These are phyloP conservation scores for Caenorhabditis zanzibari DNA, from an alignment of 2,888 invertebrate genomes.

Conservation along the genomic window DNA sequence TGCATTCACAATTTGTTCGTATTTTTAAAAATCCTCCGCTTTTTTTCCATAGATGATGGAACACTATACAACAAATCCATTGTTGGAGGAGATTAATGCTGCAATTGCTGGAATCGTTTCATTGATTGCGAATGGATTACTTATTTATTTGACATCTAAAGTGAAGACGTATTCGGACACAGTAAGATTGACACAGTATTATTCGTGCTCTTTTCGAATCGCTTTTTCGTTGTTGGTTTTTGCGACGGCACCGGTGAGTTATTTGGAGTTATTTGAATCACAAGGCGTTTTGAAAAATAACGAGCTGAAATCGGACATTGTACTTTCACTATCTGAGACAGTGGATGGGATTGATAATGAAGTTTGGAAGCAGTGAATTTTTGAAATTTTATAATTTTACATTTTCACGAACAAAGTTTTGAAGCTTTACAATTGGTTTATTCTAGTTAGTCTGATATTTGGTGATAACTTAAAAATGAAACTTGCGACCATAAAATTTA, in stretches of 20 bases:
- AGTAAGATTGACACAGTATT: conserved; percentile 38
- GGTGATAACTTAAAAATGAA: too few species aligned
- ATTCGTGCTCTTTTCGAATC: conserved; percentile 37
- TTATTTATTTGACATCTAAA: conserved; percentile 39
- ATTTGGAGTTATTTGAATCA: too few species aligned
- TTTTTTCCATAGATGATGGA: conserved; percentile 27
- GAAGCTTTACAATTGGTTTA: too few species aligned
- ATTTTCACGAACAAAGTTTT: too few species aligned
- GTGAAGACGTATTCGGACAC: conserved; percentile 47
- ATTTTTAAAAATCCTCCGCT: neutral
- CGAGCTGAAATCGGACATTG: too few species aligned
- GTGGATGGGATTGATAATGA: too few species aligned
- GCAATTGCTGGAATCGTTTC: conserved; percentile 40
- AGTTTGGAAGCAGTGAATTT: too few species aligned
- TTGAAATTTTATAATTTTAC: too few species aligned
- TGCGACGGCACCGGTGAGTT: conserved; percentile 53
- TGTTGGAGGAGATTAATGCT: conserved; percentile 37
- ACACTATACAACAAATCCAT: conserved; percentile 31
- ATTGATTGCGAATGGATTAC: conserved; percentile 27
- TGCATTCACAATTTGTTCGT: neutral
- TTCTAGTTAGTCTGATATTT: too few species aligned
- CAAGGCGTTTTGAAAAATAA: too few species aligned
- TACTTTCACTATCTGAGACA: too few species aligned
- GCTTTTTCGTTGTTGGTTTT: conserved; percentile 42
- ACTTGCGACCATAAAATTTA: too few species aligned